Evolutionary conservation across 2,797 vertebrate species (phyloP), one percentile per base, ranked within the genome.

Genomic region (Periophthalmus magnuspinnatus): DNA sequence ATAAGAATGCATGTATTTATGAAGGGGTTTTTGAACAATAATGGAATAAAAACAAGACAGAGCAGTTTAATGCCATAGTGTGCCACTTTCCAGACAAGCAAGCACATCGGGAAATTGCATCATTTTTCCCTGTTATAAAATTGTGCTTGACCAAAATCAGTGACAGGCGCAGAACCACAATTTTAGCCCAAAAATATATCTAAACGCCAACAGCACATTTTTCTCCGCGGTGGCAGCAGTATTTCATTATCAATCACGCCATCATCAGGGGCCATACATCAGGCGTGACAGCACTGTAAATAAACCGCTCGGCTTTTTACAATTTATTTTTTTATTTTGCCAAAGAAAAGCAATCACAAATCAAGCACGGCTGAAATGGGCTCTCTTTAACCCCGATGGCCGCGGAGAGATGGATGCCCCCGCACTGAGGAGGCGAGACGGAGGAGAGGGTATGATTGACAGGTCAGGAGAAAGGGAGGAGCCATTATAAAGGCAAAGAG

Each of bases 381-480:
- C 78, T 86, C 66, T 54, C 50, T 86, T 90, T 89, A 87, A 90
- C 84, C 86, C 70, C 3, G 1, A 11, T 79, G 81, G 67, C 74
- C 84, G 80, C 73, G 38, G 67, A 48, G 64, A 78, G 75, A 86
- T 68, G 34, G 70, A 81, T 69, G 75, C 68, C 69, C 67, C 68
- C 69, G 71, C 67, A 74, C 71, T 67, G 69, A 78, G 5, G 41
- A 41, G 79, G 78, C 76, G 63, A 52, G 68, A 75, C 75, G 80
- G 84, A 59, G 69, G 70, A 68, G 67, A 64, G 21, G 5, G 60
- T 77, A 60, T 80, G 83, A 88, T 86, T 86, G 84, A 89, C 76
- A 70, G 75, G 58, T 69, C 22, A 80, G 62, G 75, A 54, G 57
- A 69, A 55, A 69, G 62, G 68, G 81, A 68, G 77, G 74, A 74